Conservation (phyloP, 2,888 invertebrate species). For the Stenolophus ochropezus region DNA sequence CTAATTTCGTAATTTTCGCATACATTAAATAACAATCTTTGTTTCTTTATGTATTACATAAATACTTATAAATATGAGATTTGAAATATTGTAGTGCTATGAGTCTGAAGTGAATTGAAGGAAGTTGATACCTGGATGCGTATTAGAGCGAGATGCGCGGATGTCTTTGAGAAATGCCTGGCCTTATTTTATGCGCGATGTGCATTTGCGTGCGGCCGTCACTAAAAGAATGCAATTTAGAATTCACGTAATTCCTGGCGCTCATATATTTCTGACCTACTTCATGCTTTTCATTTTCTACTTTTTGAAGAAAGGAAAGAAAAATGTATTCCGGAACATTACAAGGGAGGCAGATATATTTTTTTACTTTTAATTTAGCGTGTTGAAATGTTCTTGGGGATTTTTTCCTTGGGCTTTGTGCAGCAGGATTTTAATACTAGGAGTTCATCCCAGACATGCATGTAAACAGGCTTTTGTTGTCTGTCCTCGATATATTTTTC, state of each 20-base stretch:
- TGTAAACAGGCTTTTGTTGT: not conserved
- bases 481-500: not conserved
- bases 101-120: no score
- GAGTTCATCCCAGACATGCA: not conserved
- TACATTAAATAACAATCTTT: no score
- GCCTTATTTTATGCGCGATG: not conserved
- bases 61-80: no score
- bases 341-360: conserved; percentile 41
- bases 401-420: conserved; percentile 13
- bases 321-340: conserved; percentile 50
- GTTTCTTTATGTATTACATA: no score
- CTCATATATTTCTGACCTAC: conserved; percentile 38
- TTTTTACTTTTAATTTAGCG: conserved; percentile 56
- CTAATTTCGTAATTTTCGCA: no score
- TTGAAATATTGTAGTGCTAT: no score
- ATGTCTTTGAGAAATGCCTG: not conserved
- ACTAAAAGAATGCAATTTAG: conserved; percentile 36
- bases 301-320: conserved; percentile 43
- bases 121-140: no score
- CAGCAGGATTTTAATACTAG: not conserved
- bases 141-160: no score
- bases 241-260: conserved; percentile 9
- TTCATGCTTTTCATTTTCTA: conserved; percentile 51
- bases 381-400: conserved; percentile 45
- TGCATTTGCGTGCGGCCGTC: conserved; percentile 21